phyloP scores from a whole-genome alignment of 37 sponge, comb jelly and placozoan species.

The Amphimedon queenslandica region DNA sequence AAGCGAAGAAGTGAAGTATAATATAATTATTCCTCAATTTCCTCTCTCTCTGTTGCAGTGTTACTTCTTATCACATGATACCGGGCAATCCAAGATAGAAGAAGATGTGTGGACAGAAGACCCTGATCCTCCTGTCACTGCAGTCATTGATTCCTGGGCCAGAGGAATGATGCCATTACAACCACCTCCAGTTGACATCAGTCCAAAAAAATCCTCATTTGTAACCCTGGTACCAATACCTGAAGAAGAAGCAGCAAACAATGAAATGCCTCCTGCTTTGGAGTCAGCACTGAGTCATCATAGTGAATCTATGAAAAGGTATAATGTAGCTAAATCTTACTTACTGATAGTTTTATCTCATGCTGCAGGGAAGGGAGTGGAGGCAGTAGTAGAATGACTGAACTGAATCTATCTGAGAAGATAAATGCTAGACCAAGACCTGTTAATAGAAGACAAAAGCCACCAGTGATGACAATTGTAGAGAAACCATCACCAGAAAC shows the following conservation, averaged over 20 bases:
- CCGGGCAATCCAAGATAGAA: neutral
- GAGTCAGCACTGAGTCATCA: neutral
- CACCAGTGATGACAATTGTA: too few relatives aligned
- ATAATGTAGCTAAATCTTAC: too few relatives aligned
- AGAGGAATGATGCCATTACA: conserved; percentile 44
- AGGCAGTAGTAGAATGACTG: too few relatives aligned
- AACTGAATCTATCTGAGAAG: too few relatives aligned
- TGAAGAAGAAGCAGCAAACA: neutral
- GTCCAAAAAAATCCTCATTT: neutral
- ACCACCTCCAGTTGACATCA: neutral
- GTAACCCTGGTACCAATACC: neutral
- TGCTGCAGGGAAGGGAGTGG: too few relatives aligned
- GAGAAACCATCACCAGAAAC: too few relatives aligned
- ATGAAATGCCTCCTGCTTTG: neutral
- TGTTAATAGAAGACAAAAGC: too few relatives aligned
- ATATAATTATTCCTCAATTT: neutral
- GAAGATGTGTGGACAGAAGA: neutral
- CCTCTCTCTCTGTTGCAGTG: neutral
- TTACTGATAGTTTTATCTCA: too few relatives aligned
- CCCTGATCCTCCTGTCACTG: conserved; percentile 43
- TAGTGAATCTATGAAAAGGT: neutral
- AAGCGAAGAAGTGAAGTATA: conserved; percentile 8
- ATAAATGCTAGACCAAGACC: too few relatives aligned
- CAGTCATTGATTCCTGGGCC: conserved; percentile 73
- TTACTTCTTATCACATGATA: conserved; percentile 6